Evolutionary conservation across 2,797 vertebrate genomes (phyloP), one percentile per base, ranked within the genome.

Genomic region (Chromobotia macracanthus): DNA sequence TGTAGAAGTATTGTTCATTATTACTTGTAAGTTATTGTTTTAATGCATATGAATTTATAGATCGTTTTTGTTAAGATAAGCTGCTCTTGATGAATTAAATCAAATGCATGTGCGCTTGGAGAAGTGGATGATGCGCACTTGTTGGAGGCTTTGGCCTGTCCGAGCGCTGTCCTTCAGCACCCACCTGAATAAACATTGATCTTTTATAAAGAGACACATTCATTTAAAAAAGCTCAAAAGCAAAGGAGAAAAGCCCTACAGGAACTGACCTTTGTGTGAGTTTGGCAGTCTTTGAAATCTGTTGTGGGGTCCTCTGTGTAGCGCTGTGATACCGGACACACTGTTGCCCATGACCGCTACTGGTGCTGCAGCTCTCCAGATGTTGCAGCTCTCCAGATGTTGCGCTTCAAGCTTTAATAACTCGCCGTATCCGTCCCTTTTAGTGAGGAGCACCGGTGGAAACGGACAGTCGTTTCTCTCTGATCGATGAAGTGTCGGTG

Each of bases 161-260:
- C 18, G 50, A 76, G 81, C 88, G 87, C 89, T 93, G 92, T 93
- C 88, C 90, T 92, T 92, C 92, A 92, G 90, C 91, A 92, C 90
- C 88, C 83, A 82, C 55, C n/a, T 35, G 11, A 7, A 61, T 67
- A 41, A 78, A 72, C 51, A 51, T 50, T 70, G 51, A 46, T 25
- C n/a, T 55, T 53, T 1, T 53, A 53, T 9, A n/a, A 56, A 1
- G 38, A 38, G 35, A 38, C 9, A 2, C 4, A 28, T 4, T 28
- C 28, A 28, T 7, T 38, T 7, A 41, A 41, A 10, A 41, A 41
- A 41, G 38, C 28, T 28, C 28, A 28, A 28, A 28, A 28, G 1
- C 28, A 1, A 28, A 9, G 10, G 38, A 23, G 0, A 28, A 71
- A 58, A 25, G 1, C 11, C 19, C 12, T 5, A 1, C 38, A 53